Percentiles rank a stretch among this genome's conserved stretches.
phyloP scores from a whole-genome alignment of 1,140 invertebrate genomes.

The Cyrtorhinus lividipennis region DNA sequence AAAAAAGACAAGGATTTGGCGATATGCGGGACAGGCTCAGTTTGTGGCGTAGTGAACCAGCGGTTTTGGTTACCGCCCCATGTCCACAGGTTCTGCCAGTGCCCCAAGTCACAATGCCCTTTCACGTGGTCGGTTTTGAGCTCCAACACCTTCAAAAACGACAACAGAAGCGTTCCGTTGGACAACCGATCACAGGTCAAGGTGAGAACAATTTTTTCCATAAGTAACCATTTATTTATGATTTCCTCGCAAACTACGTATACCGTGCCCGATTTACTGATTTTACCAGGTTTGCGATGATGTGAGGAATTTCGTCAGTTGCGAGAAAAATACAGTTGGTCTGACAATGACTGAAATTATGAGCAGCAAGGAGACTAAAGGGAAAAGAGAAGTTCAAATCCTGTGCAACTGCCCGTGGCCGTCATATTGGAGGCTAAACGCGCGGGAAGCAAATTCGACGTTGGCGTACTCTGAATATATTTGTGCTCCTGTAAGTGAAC shows the following conservation, averaged over 20 bases:
- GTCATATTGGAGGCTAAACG: slow-evolving; percentile 21
- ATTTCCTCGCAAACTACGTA: neutral
- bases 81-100: slow-evolving; percentile 38
- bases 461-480: slow-evolving; percentile 12
- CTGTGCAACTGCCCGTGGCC: slow-evolving; percentile 22
- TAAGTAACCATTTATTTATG: too few relatives aligned
- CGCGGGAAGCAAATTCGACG: slow-evolving; percentile 13
- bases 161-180: slow-evolving; percentile 31
- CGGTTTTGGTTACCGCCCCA: slow-evolving; percentile 37
- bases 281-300: slow-evolving; percentile 28
- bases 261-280: too few relatives aligned
- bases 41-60: slow-evolving; percentile 37
- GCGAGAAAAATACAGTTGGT: slow-evolving; percentile 21
- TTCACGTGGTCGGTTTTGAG: slow-evolving; percentile 30
- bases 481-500: slow-evolving; percentile 20
- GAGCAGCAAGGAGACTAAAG: slow-evolving; percentile 23
- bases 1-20: slow-evolving; percentile 37
- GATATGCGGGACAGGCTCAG: slow-evolving; percentile 33
- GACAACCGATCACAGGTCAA: slow-evolving; percentile 38
- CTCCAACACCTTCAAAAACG: too few relatives aligned
- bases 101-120: slow-evolving; percentile 35
- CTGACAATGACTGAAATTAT: slow-evolving; percentile 21
- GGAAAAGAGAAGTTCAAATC: slow-evolving; percentile 5
- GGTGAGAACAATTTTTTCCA: too few relatives aligned
- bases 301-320: slow-evolving; percentile 18